Percentiles rank a stretch among this genome's conserved stretches.
Evolutionary conservation across 2,888 invertebrate genomes (phyloP).

Genomic region (Melinopterus prodromus): DNA sequence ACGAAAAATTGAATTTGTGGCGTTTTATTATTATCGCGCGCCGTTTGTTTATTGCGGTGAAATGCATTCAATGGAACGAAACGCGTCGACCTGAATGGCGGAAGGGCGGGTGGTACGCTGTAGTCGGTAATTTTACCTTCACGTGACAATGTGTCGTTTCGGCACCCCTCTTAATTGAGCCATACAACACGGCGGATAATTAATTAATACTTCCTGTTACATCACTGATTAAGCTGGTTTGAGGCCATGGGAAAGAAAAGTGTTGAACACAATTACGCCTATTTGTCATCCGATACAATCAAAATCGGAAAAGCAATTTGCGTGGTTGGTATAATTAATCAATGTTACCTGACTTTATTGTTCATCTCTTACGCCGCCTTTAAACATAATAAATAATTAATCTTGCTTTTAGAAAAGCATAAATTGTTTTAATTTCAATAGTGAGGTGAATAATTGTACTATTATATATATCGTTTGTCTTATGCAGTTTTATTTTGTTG

Average conservation of each 20-base stretch:
- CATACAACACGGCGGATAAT: neutral
- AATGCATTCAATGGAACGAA: neutral
- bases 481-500: too few relatives aligned
- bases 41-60: neutral
- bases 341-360: neutral
- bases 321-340: neutral
- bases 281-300: neutral
- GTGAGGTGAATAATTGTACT: too few relatives aligned
- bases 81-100: neutral
- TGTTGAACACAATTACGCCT: neutral
- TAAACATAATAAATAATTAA: too few relatives aligned
- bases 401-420: too few relatives aligned
- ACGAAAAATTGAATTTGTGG: neutral
- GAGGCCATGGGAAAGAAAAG: neutral
- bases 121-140: neutral
- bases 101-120: neutral
- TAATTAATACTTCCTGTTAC: conserved; percentile 4
- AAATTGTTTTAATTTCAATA: too few relatives aligned
- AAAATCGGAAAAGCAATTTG: neutral
- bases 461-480: too few relatives aligned
- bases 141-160: conserved; percentile 4
- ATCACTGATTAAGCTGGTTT: neutral
- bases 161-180: neutral
- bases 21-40: neutral
- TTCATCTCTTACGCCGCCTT: too few relatives aligned